Evolutionary conservation across 2,113 vertebrate species (phyloP).

Genomic region (Salvator merianae): DNA sequence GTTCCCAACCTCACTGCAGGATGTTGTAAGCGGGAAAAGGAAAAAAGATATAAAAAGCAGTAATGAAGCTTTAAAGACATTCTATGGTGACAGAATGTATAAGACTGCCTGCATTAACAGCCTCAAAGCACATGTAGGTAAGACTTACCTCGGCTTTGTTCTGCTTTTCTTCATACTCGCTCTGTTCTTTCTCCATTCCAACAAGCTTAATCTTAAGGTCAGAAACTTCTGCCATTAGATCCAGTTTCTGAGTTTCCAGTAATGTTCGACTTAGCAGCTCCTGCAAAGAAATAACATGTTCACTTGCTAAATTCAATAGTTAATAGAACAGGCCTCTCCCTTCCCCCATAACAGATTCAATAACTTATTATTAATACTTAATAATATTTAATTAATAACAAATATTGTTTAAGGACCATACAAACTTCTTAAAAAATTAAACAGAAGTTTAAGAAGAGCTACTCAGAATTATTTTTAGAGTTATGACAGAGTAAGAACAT

Average conservation of each 20-base stretch:
- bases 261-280: constrained; percentile 91
- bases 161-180: constrained; percentile 86
- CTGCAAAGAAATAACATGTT: constrained; percentile 69
- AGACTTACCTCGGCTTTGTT: constrained; percentile 92
- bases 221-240: constrained; percentile 94
- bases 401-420: constrained; percentile 2
- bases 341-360: neutral
- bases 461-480: neutral
- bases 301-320: neutral
- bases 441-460: constrained; percentile 12
- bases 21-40: too few species aligned
- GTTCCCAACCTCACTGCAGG: too few species aligned
- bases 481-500: neutral
- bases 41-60: too few species aligned
- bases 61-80: neutral
- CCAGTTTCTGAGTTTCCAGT: constrained; percentile 92
- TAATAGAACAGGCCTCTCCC: neutral
- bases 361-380: neutral
- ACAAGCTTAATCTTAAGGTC: constrained; percentile 92
- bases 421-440: neutral
- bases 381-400: neutral
- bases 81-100: too few species aligned
- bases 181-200: constrained; percentile 92
- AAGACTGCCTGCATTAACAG: neutral
- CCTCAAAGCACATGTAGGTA: neutral